phyloP scores from a whole-genome alignment of 2,113 vertebrate species.

The Seriola aureovittata region DNA sequence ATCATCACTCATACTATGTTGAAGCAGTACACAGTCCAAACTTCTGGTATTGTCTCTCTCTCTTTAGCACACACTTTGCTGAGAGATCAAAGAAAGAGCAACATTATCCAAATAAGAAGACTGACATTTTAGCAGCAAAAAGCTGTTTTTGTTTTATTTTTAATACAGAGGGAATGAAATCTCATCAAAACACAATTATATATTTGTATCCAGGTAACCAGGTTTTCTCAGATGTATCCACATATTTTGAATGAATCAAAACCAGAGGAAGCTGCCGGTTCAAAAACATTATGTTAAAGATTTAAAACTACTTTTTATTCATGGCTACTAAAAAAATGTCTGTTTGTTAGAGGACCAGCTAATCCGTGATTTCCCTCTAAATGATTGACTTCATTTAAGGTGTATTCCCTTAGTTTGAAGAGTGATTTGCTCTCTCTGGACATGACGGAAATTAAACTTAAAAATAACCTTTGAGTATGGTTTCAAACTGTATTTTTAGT shows the following conservation, averaged over 20 bases:
- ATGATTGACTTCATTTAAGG: background rate
- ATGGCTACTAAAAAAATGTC: background rate
- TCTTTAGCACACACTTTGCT: background rate
- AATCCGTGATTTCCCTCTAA: background rate
- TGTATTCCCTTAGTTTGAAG: conserved; percentile 12
- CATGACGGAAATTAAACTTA: conserved; percentile 32
- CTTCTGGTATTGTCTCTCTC: background rate
- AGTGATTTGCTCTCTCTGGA: conserved; percentile 16
- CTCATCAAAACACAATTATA: background rate
- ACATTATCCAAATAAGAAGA: background rate
- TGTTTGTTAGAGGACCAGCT: too few species aligned
- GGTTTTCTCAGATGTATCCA: background rate
- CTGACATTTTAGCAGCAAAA: background rate
- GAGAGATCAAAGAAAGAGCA: conserved; percentile 6
- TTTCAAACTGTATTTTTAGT: conserved; percentile 25
- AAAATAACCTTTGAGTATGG: conserved; percentile 11
- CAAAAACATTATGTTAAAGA: background rate
- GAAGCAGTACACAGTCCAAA: background rate
- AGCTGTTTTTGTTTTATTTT: conserved; percentile 15
- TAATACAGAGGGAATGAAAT: background rate
- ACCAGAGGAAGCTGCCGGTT: background rate
- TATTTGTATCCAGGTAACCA: background rate
- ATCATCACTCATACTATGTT: background rate
- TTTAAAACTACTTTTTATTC: background rate
- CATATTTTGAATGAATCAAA: background rate